Base-by-base conservation (phyloP, 2,113 vertebrate species). In the Poecilia latipinna region DNA sequence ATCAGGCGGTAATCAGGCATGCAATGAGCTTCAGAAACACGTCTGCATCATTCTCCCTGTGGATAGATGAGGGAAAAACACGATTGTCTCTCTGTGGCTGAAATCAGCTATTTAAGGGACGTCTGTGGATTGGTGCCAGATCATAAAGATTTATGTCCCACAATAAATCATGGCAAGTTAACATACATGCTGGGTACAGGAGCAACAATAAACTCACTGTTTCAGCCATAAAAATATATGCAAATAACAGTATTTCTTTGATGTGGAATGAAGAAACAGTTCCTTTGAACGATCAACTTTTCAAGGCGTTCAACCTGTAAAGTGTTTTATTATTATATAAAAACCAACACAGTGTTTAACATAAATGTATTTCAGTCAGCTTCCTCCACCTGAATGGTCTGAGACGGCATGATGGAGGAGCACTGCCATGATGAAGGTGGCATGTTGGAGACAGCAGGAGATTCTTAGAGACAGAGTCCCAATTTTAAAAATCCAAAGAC, bases 1-100 rank as follows among this genome's bases (percentile, higher is more conserved):
- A 68, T 75, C 65, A 15, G 61, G 26, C 60, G 54, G 33, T 75
- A 77, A 80, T 84, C 76, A 54, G 62, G 51, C 61, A 35, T 79
- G 51, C 33, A 28, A 31, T 44, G 29, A 66, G 76, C 66, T 61
- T 71, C 61, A 39, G 22, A 69, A 78, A 75, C 37, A 26, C 54
- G 61, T 37, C 37, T 68, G 54, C 60, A n/a, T 2, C 4, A 8
- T 44, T 61, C 54, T 37, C 33, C 48, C 24, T 44, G 29, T 17
- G 65, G 60, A 63, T 74, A 31, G 70, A 68, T 61, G 12, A 74
- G 37, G 39, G 65, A 65, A 12, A 60, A 2, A 13, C 11, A 61
- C 32, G 24, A 12, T 54, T 63, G 28, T 37, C 69, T 33, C 33
- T 72, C 12, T 48, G 44, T 13, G 51, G 44, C 65, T 12, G 3